Percentiles rank a stretch among this genome's conserved stretches.
Evolutionary conservation across 2,888 invertebrate species (phyloP).

Genomic region (Conchocele bisecta): DNA sequence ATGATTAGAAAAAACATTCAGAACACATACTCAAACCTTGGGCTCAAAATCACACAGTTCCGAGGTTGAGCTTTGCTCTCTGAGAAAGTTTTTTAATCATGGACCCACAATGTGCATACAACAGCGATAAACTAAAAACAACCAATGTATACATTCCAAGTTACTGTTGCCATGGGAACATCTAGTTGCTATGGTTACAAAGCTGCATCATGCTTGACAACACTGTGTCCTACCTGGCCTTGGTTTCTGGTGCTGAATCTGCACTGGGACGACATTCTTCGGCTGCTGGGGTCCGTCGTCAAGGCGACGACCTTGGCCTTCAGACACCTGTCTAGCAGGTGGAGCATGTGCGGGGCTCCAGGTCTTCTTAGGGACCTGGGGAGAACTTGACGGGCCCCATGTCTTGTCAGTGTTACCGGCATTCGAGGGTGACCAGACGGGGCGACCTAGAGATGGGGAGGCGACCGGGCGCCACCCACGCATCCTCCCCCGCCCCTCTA

Average conservation of each 20-base stretch:
- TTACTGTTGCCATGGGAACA: background rate
- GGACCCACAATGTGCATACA: no score
- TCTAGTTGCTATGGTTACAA: background rate
- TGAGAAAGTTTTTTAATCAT: no score
- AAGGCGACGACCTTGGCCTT: slow-evolving; percentile 1
- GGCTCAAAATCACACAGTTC: no score
- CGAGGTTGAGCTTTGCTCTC: no score
- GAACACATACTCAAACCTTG: no score
- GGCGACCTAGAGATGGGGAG: slow-evolving; percentile 26
- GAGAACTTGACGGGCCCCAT: slow-evolving; percentile 33
- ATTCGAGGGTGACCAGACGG: slow-evolving; percentile 24
- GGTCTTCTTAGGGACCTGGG: slow-evolving; percentile 13
- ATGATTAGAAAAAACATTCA: no score
- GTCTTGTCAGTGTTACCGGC: background rate
- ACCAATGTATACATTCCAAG: background rate
- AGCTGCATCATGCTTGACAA: background rate
- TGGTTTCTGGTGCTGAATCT: slow-evolving; percentile 46
- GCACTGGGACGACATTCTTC: slow-evolving; percentile 38
- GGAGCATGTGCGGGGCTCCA: slow-evolving; percentile 7
- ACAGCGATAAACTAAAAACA: no score
- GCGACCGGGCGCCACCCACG: slow-evolving; percentile 46
- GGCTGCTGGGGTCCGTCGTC: slow-evolving; percentile 2
- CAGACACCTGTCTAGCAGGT: background rate
- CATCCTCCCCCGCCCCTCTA: slow-evolving; percentile 45
- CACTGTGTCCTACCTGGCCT: slow-evolving; percentile 38